A percentile compares a stretch with the other conserved stretches of the same genome.
Evolutionary conservation across 2,113 vertebrate species (phyloP).

Genomic region (Lota lota): DNA sequence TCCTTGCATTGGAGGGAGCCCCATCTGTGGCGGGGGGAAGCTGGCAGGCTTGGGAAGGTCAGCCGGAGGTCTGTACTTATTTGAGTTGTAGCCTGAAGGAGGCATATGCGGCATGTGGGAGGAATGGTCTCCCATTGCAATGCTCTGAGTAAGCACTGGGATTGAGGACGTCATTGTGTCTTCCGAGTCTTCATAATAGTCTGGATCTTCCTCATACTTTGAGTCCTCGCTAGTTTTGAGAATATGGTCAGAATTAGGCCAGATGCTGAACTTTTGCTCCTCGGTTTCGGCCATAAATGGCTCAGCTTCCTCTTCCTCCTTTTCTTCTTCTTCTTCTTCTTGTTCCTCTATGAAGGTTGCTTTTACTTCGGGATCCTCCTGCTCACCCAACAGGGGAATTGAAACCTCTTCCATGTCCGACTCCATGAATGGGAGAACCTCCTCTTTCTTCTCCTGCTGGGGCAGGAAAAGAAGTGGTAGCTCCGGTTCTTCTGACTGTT

Average conservation of each 20-base stretch:
- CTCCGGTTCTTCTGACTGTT: conserved; percentile 29
- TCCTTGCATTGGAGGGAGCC: conserved; percentile 52
- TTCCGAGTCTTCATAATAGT: conserved; percentile 47
- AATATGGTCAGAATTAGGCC: conserved; percentile 78
- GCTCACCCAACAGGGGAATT: conserved; percentile 75
- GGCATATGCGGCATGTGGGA: conserved; percentile 60
- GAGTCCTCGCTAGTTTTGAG: conserved; percentile 61
- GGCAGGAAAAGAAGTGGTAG: background rate
- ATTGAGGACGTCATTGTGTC: conserved; percentile 56
- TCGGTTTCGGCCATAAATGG: conserved; percentile 50
- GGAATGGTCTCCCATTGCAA: conserved; percentile 50
- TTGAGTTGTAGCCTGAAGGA: conserved; percentile 45
- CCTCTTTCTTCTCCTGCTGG: conserved; percentile 46
- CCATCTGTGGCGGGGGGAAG: conserved; percentile 61
- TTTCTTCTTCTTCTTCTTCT: conserved; percentile 42
- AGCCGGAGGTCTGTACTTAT: conserved; percentile 55
- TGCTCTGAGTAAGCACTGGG: conserved; percentile 65
- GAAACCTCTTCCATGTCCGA: conserved; percentile 52
- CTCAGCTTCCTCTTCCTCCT: conserved; percentile 43
- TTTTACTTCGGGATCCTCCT: conserved; percentile 70
- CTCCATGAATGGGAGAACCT: conserved; percentile 56
- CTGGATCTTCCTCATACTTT: conserved; percentile 51
- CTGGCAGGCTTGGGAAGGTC: conserved; percentile 60
- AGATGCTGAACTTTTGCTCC: conserved; percentile 69
- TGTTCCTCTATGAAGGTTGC: conserved; percentile 54